Evolutionary conservation across 2,888 invertebrate species (phyloP).

Genomic region (Ophioninae sp.): DNA sequence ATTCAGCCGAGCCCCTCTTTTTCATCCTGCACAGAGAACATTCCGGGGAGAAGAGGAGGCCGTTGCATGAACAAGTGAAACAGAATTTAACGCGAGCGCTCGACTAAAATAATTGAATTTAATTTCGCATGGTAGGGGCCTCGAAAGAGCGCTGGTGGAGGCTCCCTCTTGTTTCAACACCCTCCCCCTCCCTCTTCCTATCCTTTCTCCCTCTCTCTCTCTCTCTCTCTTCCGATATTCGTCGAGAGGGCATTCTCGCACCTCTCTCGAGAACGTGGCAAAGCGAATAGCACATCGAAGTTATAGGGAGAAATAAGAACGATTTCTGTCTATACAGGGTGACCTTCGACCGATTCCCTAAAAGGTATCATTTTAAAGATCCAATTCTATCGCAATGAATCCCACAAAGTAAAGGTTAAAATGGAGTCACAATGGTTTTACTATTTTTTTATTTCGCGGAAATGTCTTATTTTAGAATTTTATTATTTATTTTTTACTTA

Average conservation of each 20-base stretch:
- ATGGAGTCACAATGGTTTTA: no score
- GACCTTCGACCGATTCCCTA: no score
- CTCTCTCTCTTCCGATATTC: conserved; percentile 45
- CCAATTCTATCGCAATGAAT: no score
- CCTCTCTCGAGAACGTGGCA: conserved; percentile 35
- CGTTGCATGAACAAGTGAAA: conserved; percentile 58
- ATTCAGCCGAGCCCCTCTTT: conserved; percentile 20
- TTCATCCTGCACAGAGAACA: conserved; percentile 27
- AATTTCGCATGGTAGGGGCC: conserved; percentile 59
- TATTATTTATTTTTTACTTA: no score
- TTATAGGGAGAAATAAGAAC: conserved; percentile 34
- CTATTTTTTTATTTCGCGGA: no score
- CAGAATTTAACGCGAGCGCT: conserved; percentile 63
- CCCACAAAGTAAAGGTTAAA: no score
- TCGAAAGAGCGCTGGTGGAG: conserved; percentile 27
- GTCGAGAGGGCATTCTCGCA: conserved; percentile 43
- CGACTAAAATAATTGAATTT: conserved; percentile 65
- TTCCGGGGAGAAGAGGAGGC: conserved; percentile 26
- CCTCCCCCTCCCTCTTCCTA: conserved; percentile 19
- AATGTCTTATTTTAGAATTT: no score
- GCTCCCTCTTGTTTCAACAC: conserved; percentile 4
- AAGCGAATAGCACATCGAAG: conserved; percentile 52
- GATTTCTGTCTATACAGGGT: conserved; percentile 18
- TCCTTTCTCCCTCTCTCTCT: conserved; percentile 13
- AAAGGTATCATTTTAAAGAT: no score